Conservation (phyloP, 2,113 vertebrate genomes). For the Manacus vitellinus region DNA sequence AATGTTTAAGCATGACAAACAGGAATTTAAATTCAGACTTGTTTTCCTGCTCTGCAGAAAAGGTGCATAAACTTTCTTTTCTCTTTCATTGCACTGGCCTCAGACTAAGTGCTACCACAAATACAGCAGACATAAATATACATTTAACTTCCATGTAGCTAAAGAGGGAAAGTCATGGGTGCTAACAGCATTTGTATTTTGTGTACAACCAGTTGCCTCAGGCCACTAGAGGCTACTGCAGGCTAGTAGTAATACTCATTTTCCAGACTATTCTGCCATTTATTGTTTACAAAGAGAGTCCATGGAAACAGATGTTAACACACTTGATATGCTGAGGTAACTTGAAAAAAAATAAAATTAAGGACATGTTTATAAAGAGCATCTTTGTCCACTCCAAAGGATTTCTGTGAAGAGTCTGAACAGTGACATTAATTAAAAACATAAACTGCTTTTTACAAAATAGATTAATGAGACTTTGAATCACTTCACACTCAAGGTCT, state of each 20-base stretch:
- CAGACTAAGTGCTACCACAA: not conserved
- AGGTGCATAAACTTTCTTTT: not conserved
- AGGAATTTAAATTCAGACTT: not conserved
- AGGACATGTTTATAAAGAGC: not conserved
- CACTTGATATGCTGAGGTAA: not conserved
- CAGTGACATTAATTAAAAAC: not conserved
- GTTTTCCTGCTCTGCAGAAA: not conserved
- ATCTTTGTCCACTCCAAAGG: not conserved
- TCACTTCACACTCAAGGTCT: not conserved
- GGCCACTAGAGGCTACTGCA: constrained; percentile 69
- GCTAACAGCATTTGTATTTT: not conserved
- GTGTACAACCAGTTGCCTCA: constrained; percentile 22
- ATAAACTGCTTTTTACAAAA: not conserved
- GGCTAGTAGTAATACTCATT: constrained; percentile 34
- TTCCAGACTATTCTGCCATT: constrained; percentile 30
- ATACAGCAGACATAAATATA: not conserved
- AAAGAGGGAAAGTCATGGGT: not conserved
- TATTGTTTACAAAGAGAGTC: not conserved
- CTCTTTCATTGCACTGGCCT: not conserved
- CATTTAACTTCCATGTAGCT: not conserved
- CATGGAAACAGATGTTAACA: not conserved
- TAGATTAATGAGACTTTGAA: not conserved
- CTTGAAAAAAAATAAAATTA: not conserved
- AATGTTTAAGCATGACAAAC: not conserved
- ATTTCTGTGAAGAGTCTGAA: not conserved